Evolutionary conservation across 2,888 invertebrate species (phyloP), one percentile per base, ranked within the genome.

Genomic region (Alcis repandata): DNA sequence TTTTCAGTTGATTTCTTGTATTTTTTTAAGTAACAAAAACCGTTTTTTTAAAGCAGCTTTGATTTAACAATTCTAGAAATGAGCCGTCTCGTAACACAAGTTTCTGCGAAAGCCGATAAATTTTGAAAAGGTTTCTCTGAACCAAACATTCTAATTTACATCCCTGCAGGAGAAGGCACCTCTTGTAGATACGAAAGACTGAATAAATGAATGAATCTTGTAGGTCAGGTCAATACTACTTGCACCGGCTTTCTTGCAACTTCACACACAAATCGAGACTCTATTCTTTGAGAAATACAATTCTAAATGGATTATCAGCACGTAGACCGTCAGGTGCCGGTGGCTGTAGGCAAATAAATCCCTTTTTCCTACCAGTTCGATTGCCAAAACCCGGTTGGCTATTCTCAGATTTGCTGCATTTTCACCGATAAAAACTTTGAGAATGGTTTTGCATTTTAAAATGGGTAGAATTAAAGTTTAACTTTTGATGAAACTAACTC

Each of bases 201-300:
- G 51, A 63, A 59, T 67, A 70, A 72, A 76, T 77, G 75, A 74
- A 78, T 74, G 72, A 77, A 74, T 72, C 71, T 68, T 61, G 54
- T 71, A 70, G 72, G 73, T 73, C 70, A 73, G 73, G 73, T 72
- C 73, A 70, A 73, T 68, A 70, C 62, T 67, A 69, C 17, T 64
- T 52, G 38, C 33, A 54, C 59, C 33, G 19, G 27, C 46, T 56
- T 56, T 61, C 54, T 49, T 15, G 32, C 13, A 20, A 3, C 10
- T 19, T 40, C 8, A 10, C 43, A 41, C 11, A 41, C 15, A 22
- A 63, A 65, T 41, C 36, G 20, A 27, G 27, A 61, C 65, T 43
- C 15, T 67, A 22, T 10, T 0, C 0, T 4, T 9, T 0, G n/a
- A 0, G 19, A 8, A 1, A 15, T 63, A 60, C 13, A 22, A 41